phyloP scores from a whole-genome alignment of 2,797 vertebrate species.

The Notoglanidium macrostoma region DNA sequence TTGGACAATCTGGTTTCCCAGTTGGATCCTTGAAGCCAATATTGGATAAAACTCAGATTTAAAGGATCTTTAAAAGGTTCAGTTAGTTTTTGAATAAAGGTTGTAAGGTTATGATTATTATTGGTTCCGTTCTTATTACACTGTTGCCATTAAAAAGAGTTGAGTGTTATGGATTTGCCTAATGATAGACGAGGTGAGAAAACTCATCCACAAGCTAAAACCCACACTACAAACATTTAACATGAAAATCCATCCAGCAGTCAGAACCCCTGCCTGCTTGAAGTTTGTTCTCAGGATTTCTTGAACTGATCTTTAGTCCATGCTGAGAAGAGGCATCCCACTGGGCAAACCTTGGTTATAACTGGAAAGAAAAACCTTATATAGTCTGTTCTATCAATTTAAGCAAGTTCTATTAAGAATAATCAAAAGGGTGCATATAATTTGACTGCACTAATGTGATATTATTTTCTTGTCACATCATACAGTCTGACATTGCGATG shows the following conservation, averaged over 20 bases:
- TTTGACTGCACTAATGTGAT: too few relatives aligned
- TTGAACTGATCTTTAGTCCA: neutral
- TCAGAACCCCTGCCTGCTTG: neutral
- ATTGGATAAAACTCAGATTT: neutral
- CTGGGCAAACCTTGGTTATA: neutral
- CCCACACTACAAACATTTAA: constrained; percentile 7
- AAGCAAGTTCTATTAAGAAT: neutral
- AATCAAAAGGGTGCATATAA: neutral
- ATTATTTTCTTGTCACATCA: neutral
- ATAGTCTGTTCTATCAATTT: neutral
- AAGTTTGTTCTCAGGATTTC: constrained; percentile 13
- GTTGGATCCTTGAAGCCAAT: neutral
- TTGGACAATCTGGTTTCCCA: neutral
- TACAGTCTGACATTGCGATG: neutral
- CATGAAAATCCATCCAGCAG: constrained; percentile 13
- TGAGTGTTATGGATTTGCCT: neutral
- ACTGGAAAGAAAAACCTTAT: neutral
- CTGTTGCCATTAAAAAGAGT: too few relatives aligned
- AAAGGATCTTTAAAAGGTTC: neutral
- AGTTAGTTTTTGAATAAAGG: neutral
- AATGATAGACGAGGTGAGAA: neutral
- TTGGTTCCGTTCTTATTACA: neutral
- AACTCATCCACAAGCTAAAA: constrained; percentile 9
- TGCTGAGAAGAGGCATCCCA: constrained; percentile 6
- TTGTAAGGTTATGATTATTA: neutral